phyloP scores from a whole-genome alignment of 23 tunicate species.

The Phallusia fumigata region DNA sequence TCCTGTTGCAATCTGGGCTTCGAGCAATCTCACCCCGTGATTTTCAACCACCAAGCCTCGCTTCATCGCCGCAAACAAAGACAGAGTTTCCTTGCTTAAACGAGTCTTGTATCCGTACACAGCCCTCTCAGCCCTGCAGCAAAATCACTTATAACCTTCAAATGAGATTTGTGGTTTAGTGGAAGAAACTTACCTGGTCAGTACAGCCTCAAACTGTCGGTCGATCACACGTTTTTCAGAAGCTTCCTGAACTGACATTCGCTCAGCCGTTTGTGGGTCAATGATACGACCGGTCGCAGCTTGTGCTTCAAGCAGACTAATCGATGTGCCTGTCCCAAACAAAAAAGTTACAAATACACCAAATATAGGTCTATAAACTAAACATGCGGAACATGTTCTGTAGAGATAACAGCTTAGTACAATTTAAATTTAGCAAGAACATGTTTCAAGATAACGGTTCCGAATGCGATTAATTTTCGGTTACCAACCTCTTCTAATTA shows the following conservation, averaged over 20 bases:
- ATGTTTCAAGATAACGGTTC: too few species aligned
- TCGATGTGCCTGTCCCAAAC: constrained; percentile 65
- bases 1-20: constrained; percentile 96
- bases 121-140: constrained; percentile 73
- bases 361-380: too few species aligned
- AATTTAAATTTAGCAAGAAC: too few species aligned
- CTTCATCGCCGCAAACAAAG: constrained; percentile 79
- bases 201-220: constrained; percentile 89
- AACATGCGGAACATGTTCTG: too few species aligned
- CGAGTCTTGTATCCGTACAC: constrained; percentile 65
- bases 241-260: constrained; percentile 88
- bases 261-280: constrained; percentile 76
- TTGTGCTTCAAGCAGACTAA: constrained; percentile 95
- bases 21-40: constrained; percentile 68
- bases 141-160: background rate
- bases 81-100: constrained; percentile 32
- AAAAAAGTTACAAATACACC: too few species aligned
- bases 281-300: constrained; percentile 96
- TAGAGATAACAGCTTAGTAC: too few species aligned
- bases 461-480: background rate
- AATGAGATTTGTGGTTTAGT: background rate
- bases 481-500: constrained; percentile 61
- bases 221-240: constrained; percentile 69
- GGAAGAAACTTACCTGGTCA: constrained; percentile 42
- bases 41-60: constrained; percentile 66